Percentiles rank a stretch among this genome's conserved stretches.
Evolutionary conservation across 2,797 vertebrate species (phyloP).

Genomic region (Miopithecus talapoin): DNA sequence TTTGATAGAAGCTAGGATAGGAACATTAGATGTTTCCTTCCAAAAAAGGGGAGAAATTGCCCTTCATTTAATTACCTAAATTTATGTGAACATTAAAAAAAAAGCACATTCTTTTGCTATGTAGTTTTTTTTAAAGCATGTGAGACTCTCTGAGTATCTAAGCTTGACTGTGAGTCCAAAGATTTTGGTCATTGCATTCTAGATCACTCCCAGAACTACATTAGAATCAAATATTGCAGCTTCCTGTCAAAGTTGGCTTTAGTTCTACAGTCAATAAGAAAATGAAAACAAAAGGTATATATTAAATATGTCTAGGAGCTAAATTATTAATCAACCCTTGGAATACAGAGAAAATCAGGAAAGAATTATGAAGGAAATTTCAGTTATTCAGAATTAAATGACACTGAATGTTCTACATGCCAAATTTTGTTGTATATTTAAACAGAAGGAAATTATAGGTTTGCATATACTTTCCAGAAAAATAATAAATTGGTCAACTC

Average conservation of each 20-base stretch:
- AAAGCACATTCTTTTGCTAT: neutral
- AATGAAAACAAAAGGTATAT: neutral
- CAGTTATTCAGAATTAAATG: neutral
- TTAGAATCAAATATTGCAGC: neutral
- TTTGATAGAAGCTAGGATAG: neutral
- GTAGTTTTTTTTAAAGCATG: neutral
- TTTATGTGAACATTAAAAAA: neutral
- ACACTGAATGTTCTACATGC: neutral
- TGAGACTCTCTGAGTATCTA: neutral
- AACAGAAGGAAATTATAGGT: neutral
- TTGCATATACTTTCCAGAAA: neutral
- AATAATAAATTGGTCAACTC: neutral
- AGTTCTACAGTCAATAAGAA: neutral
- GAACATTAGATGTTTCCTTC: neutral
- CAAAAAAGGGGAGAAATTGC: neutral
- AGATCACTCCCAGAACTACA: neutral
- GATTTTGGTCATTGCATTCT: neutral
- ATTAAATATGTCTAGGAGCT: neutral
- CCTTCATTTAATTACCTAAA: neutral
- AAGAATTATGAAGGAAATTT: neutral
- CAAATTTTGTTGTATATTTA: neutral
- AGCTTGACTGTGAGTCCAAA: neutral
- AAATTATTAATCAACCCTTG: neutral
- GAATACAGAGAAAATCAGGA: neutral
- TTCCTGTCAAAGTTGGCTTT: neutral